These are phyloP conservation scores for Beris chalybata DNA, from an alignment of 2,888 invertebrate genomes.

Conservation along the genomic window DNA sequence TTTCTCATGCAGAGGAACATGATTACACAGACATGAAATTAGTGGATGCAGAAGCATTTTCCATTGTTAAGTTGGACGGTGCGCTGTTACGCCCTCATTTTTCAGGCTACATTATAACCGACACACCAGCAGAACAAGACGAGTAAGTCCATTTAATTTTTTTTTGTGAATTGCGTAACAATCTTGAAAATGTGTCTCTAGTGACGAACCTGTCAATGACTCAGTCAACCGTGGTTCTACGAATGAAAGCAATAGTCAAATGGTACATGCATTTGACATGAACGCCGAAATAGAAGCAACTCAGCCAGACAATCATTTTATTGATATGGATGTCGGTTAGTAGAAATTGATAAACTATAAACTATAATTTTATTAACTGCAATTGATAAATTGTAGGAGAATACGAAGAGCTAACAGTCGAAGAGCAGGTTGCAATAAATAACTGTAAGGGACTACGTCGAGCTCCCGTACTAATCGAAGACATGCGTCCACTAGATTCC, in stretches of 20 bases:
- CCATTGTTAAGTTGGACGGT: slow-evolving; percentile 43
- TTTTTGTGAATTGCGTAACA: not conserved
- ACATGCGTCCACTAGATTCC: slow-evolving; percentile 61
- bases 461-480: slow-evolving; percentile 57
- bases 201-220: slow-evolving; percentile 40
- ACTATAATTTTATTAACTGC: too few relatives aligned
- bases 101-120: slow-evolving; percentile 51
- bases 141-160: slow-evolving; percentile 35
- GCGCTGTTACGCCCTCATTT: slow-evolving; percentile 48
- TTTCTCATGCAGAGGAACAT: slow-evolving; percentile 41
- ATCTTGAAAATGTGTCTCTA: slow-evolving; percentile 42
- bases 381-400: slow-evolving; percentile 42
- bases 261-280: slow-evolving; percentile 65
- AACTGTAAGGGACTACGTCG: slow-evolving; percentile 52
- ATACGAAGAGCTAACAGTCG: slow-evolving; percentile 55
- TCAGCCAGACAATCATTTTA: slow-evolving; percentile 54
- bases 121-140: slow-evolving; percentile 49
- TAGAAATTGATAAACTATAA: not conserved
- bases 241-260: slow-evolving; percentile 52
- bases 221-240: slow-evolving; percentile 9
- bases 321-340: slow-evolving; percentile 54
- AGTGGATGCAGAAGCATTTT: slow-evolving; percentile 44
- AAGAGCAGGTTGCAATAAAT: slow-evolving; percentile 50
- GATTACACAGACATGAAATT: slow-evolving; percentile 36
- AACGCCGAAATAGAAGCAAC: slow-evolving; percentile 66